phyloP scores from a whole-genome alignment of 2,113 vertebrate genomes.

The Empidonax traillii region DNA sequence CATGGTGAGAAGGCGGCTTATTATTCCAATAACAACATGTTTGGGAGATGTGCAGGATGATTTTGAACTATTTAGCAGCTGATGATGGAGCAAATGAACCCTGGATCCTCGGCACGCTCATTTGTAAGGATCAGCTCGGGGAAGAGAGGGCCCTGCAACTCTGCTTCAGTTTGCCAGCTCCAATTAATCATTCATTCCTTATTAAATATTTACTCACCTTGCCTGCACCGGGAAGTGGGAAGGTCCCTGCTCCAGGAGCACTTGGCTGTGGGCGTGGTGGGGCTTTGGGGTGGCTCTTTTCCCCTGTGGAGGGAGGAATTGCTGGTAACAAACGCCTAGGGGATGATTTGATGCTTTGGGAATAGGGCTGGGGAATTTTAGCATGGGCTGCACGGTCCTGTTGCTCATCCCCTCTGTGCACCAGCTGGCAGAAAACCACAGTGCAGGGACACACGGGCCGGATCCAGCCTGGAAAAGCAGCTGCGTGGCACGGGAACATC shows the following conservation, averaged over 20 bases:
- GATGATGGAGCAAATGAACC: neutral
- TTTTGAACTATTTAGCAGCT: neutral
- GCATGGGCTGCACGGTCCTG: rapidly evolving
- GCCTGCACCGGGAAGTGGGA: neutral
- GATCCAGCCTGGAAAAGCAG: neutral
- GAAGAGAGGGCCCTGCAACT: neutral
- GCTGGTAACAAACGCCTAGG: neutral
- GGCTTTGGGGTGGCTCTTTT: neutral
- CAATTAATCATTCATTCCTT: constrained; percentile 3
- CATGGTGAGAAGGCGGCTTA: neutral
- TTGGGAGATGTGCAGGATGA: neutral
- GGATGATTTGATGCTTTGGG: neutral
- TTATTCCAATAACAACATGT: neutral
- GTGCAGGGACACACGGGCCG: rapidly evolving
- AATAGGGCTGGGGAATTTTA: neutral
- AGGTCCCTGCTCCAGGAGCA: neutral
- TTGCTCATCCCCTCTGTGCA: neutral
- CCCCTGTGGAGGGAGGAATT: rapidly evolving
- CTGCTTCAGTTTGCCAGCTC: neutral
- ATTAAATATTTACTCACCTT: constrained; percentile 28
- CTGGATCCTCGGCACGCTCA: rapidly evolving
- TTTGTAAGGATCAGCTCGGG: neutral
- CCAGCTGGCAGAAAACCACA: neutral
- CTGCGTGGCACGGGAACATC: neutral
- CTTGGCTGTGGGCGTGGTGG: neutral